Base-by-base conservation (phyloP, 2,888 invertebrate species). In the Monochamus alternatus region DNA sequence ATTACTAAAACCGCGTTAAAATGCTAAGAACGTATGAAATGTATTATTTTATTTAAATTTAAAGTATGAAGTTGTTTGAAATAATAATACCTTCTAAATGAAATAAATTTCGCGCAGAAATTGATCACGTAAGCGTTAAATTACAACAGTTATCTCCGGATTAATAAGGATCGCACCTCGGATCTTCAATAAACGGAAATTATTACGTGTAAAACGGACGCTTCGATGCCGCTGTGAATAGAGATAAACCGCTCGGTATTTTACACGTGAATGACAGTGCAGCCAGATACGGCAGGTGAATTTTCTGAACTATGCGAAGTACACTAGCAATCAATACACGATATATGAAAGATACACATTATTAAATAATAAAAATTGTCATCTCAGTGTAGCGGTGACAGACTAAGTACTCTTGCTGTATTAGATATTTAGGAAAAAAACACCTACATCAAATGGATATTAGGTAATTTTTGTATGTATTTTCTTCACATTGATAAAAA, bases 211-310 rank as follows among this genome's bases (percentile, higher is more conserved):
- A 22, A 64, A 65, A 65, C 30, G 51, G 22, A 51, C 30, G 65
- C 30, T 65, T 51, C 51, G 51, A 51, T 12, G 51, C 65, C 8
- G 43, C 12, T 22, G 30, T 47, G 47, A n/a, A 43, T 60, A 8
- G 43, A 69, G 30, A 69, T 69, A 55, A 68, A 43, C 58, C 38
- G 58, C 22, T 65, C 30, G 58, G 58, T n/a, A 68, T 58, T 68
- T 68, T 38, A 58, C 38, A 68, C 68, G 58, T 58, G 58, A 58
- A 22, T 43, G 68, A 58, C 43, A 38, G 22, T 68, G n/a, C 38
- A 51, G 55, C 43, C 9, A 9, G 68, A 58, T 38, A 58, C 5
- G n/a, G 58, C 5, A 38, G 31, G 22, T 68, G 38, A 43, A 65
- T 65, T 65, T 64, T 65, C 14, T 9, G 7, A 12, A 5, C 32